Evolutionary conservation across 2,113 vertebrate species (phyloP).

Genomic region (Carettochelys insculpta): DNA sequence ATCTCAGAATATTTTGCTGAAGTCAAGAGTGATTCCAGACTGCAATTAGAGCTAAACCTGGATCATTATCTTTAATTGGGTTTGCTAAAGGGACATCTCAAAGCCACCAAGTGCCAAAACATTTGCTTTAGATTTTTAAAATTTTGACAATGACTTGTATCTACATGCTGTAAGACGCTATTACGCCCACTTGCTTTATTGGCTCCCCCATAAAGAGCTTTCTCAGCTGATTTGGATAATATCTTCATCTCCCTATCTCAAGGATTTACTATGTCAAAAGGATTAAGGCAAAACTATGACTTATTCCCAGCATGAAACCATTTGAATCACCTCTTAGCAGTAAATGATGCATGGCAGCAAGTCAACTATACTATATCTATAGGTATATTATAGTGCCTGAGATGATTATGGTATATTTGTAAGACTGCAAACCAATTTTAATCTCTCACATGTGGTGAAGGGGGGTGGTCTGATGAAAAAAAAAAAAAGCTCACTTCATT

Average conservation of each 20-base stretch:
- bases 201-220: neutral
- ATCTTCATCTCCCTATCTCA: neutral
- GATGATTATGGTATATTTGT: neutral
- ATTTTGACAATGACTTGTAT: neutral
- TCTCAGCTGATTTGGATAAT: constrained; percentile 7
- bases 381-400: neutral
- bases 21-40: neutral
- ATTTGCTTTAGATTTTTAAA: neutral
- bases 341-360: neutral
- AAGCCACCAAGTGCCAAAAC: fast-evolving
- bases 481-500: neutral
- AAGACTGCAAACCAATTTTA: neutral
- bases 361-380: fast-evolving
- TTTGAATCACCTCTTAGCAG: neutral
- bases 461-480: neutral
- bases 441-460: neutral
- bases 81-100: neutral
- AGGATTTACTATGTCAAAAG: neutral
- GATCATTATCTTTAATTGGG: neutral
- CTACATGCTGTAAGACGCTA: fast-evolving
- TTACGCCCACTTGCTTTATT: neutral
- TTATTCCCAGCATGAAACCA: neutral
- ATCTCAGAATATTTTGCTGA: neutral
- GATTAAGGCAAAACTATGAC: constrained; percentile 40
- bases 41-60: neutral